These are phyloP conservation scores for Simalia tracyae DNA, from an alignment of 2,797 vertebrate species.

Conservation along the genomic window DNA sequence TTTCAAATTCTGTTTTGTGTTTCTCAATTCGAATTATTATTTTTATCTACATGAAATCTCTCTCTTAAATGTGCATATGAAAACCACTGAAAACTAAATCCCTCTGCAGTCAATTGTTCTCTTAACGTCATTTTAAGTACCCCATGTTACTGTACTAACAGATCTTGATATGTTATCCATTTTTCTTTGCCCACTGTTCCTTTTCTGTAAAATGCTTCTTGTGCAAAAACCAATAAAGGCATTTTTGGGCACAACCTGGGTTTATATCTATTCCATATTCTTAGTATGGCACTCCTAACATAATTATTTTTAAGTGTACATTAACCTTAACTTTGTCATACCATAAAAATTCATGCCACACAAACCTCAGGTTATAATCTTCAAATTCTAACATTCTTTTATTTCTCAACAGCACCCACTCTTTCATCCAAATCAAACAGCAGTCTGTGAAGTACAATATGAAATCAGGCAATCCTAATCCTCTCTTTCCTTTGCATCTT, in stretches of 20 bases:
- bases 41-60: background rate
- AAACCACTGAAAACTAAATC: background rate
- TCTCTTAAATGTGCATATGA: background rate
- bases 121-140: background rate
- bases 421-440: too few species aligned
- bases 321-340: background rate
- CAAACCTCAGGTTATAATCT: too few species aligned
- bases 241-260: background rate
- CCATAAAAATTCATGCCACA: too few species aligned
- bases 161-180: background rate
- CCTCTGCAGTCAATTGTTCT: background rate
- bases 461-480: too few species aligned
- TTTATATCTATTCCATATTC: background rate
- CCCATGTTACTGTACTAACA: background rate
- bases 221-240: background rate
- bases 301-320: background rate
- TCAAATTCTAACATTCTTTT: too few species aligned
- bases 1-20: background rate
- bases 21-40: background rate
- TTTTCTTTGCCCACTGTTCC: background rate
- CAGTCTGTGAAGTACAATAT: too few species aligned
- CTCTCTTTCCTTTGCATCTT: too few species aligned
- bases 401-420: too few species aligned
- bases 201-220: background rate
- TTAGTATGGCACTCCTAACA: background rate